A percentile compares a stretch with the other conserved stretches of the same genome.
Evolutionary conservation across 92 coral and sea anemone genomes (phyloP).

Genomic region (Meandrina meandrites): DNA sequence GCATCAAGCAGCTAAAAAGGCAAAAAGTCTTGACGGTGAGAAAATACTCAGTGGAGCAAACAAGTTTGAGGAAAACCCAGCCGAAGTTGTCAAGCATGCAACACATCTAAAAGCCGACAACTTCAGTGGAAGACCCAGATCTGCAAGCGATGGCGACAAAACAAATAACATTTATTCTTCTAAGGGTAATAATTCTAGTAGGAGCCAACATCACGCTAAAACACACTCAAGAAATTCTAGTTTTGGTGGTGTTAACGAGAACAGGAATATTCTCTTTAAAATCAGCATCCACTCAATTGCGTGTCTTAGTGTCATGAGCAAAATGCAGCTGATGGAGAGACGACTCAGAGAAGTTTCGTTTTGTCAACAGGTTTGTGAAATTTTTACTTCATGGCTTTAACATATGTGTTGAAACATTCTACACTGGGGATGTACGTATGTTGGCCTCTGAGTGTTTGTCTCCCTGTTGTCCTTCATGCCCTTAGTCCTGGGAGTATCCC

Average conservation of each 20-base stretch:
- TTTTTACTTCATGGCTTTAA: background rate
- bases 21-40: slow-evolving; percentile 68
- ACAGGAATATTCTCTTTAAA: slow-evolving; percentile 71
- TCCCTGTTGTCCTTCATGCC: too few species aligned
- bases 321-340: slow-evolving; percentile 76
- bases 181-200: background rate
- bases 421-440: too few species aligned
- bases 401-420: too few species aligned
- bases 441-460: too few species aligned
- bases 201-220: slow-evolving; percentile 9
- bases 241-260: slow-evolving; percentile 57
- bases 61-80: background rate
- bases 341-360: slow-evolving; percentile 92
- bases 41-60: slow-evolving; percentile 21
- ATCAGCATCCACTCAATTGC: slow-evolving; percentile 56
- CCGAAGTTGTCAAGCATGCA: background rate
- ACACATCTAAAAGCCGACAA: background rate
- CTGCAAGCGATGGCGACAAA: slow-evolving; percentile 95
- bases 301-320: slow-evolving; percentile 51
- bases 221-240: slow-evolving; percentile 67
- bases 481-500: too few species aligned
- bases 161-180: slow-evolving; percentile 15
- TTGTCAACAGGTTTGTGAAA: slow-evolving; percentile 91
- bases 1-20: slow-evolving; percentile 56
- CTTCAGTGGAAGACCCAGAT: slow-evolving; percentile 75